phyloP scores from a whole-genome alignment of 2,113 vertebrate species.

The Poeciliopsis retropinna region DNA sequence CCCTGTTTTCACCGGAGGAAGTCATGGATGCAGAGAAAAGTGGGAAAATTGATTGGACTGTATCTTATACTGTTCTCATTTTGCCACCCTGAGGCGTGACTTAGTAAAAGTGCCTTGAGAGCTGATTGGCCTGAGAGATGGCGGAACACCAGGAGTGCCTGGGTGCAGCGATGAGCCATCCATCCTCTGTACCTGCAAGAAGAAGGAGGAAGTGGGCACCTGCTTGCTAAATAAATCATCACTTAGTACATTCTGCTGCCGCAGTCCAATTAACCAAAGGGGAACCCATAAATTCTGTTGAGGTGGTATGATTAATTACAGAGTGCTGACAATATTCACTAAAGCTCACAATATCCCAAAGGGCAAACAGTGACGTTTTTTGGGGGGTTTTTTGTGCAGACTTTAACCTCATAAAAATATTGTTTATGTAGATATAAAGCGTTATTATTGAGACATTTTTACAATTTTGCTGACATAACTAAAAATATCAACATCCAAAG shows the following conservation, averaged over 20 bases:
- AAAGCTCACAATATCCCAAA: constrained; percentile 53
- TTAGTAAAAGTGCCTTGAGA: constrained; percentile 46
- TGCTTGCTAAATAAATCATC: constrained; percentile 73
- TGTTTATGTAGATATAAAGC: constrained; percentile 27
- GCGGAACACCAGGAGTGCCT: constrained; percentile 35
- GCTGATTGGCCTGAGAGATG: constrained; percentile 60
- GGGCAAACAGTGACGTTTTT: constrained; percentile 48
- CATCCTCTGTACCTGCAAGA: constrained; percentile 53
- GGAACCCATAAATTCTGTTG: constrained; percentile 63
- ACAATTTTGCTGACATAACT: constrained; percentile 35
- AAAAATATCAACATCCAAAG: constrained; percentile 26
- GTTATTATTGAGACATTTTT: constrained; percentile 19
- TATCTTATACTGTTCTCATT: constrained; percentile 37
- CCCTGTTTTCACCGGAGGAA: constrained; percentile 13
- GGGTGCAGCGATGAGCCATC: constrained; percentile 50
- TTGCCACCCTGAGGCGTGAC: constrained; percentile 36
- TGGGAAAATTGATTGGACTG: constrained; percentile 39
- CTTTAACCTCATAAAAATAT: constrained; percentile 40
- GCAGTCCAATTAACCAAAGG: constrained; percentile 77
- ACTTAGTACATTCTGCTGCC: constrained; percentile 63
- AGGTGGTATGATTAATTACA: constrained; percentile 74
- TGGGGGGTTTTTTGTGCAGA: constrained; percentile 17
- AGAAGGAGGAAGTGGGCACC: constrained; percentile 32
- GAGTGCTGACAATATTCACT: constrained; percentile 57
- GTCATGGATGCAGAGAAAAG: constrained; percentile 24